Evolutionary conservation across 2,888 invertebrate species (phyloP), one percentile per base, ranked within the genome.

Genomic region (Xanthorhoe spadicearia): DNA sequence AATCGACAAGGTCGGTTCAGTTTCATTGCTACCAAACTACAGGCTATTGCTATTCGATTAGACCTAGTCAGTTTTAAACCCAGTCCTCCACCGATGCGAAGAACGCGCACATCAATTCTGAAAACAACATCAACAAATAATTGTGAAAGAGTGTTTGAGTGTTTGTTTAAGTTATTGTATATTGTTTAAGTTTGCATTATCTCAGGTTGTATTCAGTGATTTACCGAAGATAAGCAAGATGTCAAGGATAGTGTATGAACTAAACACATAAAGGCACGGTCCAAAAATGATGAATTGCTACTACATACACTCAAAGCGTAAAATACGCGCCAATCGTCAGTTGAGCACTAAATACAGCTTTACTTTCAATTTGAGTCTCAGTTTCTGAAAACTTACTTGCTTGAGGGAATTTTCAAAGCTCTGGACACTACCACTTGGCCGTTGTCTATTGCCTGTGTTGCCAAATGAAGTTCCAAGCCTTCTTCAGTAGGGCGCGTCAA

Each of bases 31-130:
- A 95, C 96, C 17, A 97, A 79, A 50, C 71, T 67, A 46, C 76
- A 71, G 6, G 73, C 70, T n/a, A 75, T 52, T 3, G 95, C 93
- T 3, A 95, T 80, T 61, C 94, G 90, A 3, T 86, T 78, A 9
- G 93, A 85, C 43, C 96, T 92, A 0, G 94, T 92, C 70, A 96
- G 94, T 86, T 98, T 98, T 0, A 94, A 93, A 0, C 98, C 98
- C 77, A 95, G 98, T 2, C 75, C 84, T 18, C 90, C 90, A 1
- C 90, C 90, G 0, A 89, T 58, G 0, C 88, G 85, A 23, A 85
- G 84, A 0, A 83, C 81, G 7, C 92, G 85, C 0, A 97, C 88
- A 71, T 96, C 96, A 15, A 97, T 94, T 66, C 96, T 96, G 15
- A 17, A 49, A 55, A 49, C 1, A 18, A 53, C n/a, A 56, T n/a